Evolutionary conservation across 2,113 vertebrate species (phyloP), one percentile per base, ranked within the genome.

Genomic region (Ramphastos sulfuratus): DNA sequence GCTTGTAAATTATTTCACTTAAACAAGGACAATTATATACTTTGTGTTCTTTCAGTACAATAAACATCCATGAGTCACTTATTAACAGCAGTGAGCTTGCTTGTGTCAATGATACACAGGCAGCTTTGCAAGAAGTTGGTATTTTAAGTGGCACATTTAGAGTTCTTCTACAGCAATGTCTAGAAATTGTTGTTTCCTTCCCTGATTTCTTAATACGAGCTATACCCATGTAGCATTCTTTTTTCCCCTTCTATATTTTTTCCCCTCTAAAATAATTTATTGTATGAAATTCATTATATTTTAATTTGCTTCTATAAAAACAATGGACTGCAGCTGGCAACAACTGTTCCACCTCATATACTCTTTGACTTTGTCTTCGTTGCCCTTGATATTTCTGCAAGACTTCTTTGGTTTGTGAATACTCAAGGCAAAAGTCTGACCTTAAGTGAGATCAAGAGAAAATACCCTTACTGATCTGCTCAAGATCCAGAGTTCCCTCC

Each of bases 31-130:
- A 92, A 24, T 72, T 6, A 33, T 24, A 75, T 59, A 54, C 31
- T 83, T 60, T 59, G 17, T 88, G 58, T 82, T 78, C 54, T 50
- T 93, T 77, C 56, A 76, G 64, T 56, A 15, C 48, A 75, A 52
- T 78, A 83, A 96, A 93, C 24, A 66, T 55, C 55, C n/a, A 28
- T 18, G 61, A 93, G 95, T 95, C 90, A 94, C 77, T 95, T 65
- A 91, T 96, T 94, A 96, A 95, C 82, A 81, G 69, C 18, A 3
- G 33, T 33, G 64, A 94, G 69, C 64, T 86, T 0, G 0, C 39
- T 83, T 86, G 56, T 65, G 85, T 90, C 81, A 94, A 25, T 85
- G 80, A 78, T 77, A 85, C 24, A 81, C 79, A 90, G 63, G 44
- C 69, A 91, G 61, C 30, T 91, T 76, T 83, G 58, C 78, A 91